phyloP scores from a whole-genome alignment of 2,113 vertebrate species.

The Bos taurus region ARS-UCD2.0 NC_037338.1:22021001-22021500 shows the following conservation, averaged over 20 bases:
- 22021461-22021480: neutral
- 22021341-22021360: neutral
- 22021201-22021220: neutral
- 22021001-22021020: neutral
- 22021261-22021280: neutral
- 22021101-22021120: neutral
- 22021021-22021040: neutral
- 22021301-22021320: neutral
- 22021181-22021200: neutral
- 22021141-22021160: neutral
- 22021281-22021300: neutral
- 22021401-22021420: neutral
- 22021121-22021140: neutral
- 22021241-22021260: neutral
- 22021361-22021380: neutral
- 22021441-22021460: neutral
- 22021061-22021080: neutral
- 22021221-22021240: neutral
- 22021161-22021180: neutral
- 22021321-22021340: neutral
- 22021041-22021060: neutral
- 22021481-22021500: neutral
- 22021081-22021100: neutral
- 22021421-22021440: neutral
- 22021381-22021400: neutral